A percentile compares a stretch with the other conserved stretches of the same genome.
phyloP scores from a whole-genome alignment of 53 echinoderm and acorn worm species.

The Zoroaster sp. region DNA sequence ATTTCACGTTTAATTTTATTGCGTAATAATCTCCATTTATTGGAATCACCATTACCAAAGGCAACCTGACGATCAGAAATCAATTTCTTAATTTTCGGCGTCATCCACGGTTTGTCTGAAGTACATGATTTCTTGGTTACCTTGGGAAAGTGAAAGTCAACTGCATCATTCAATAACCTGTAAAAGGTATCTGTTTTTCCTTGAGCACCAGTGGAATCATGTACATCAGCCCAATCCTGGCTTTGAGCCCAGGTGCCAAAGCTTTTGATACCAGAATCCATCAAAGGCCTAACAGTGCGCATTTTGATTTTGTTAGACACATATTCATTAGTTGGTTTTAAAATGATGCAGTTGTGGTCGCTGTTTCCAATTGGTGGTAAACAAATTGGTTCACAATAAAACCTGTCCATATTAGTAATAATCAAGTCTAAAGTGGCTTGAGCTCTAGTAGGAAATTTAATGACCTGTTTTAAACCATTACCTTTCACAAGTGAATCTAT shows the following conservation, averaged over 20 bases:
- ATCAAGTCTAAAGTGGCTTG: too few species aligned
- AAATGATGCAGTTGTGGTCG: constrained; percentile 32
- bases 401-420: background rate
- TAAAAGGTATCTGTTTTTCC: constrained; percentile 46
- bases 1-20: constrained; percentile 22
- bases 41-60: background rate
- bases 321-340: background rate
- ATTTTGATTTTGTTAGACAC: background rate
- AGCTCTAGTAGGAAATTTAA: too few species aligned
- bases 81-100: constrained; percentile 23
- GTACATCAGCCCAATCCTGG: constrained; percentile 8
- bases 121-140: too few species aligned
- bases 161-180: too few species aligned
- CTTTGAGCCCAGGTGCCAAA: constrained; percentile 2
- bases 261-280: background rate
- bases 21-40: background rate
- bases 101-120: too few species aligned
- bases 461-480: too few species aligned
- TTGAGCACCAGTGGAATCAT: background rate
- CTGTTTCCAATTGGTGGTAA: constrained; percentile 14
- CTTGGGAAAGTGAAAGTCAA: too few species aligned
- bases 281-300: background rate
- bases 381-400: background rate
- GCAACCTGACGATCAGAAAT: constrained; percentile 16
- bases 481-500: too few species aligned